These are phyloP conservation scores for Chrysopilus asiliformis DNA, from an alignment of 2,888 invertebrate species.

Conservation along the genomic window DNA sequence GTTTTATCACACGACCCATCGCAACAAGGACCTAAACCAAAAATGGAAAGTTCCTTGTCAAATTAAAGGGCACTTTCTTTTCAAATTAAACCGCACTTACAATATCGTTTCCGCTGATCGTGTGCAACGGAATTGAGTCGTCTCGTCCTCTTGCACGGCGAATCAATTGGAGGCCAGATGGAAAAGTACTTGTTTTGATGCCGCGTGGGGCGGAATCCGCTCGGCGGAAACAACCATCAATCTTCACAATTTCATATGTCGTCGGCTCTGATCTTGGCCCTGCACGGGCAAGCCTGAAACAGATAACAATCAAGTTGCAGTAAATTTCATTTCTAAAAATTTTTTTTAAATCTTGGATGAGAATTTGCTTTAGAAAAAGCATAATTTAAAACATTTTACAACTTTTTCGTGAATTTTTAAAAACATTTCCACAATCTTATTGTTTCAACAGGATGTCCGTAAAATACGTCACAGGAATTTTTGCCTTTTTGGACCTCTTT, in stretches of 20 bases:
- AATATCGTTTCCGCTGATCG: constrained; percentile 47
- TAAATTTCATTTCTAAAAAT: not conserved
- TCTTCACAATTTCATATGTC: constrained; percentile 53
- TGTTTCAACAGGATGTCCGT: too few species aligned
- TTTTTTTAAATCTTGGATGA: not conserved
- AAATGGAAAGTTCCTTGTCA: constrained; percentile 2
- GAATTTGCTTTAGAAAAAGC: too few species aligned
- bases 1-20: constrained; percentile 57
- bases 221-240: constrained; percentile 50
- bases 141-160: constrained; percentile 41
- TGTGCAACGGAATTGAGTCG: constrained; percentile 39
- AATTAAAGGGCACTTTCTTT: not conserved
- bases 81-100: constrained; percentile 25
- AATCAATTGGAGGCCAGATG: constrained; percentile 33
- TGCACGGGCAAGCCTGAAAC: constrained; percentile 43
- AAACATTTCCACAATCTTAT: too few species aligned
- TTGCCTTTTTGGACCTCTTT: too few species aligned
- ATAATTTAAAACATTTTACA: too few species aligned
- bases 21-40: constrained; percentile 47
- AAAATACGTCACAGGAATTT: too few species aligned
- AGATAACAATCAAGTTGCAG: constrained; percentile 1
- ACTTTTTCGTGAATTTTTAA: too few species aligned
- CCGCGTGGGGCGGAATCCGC: constrained; percentile 44
- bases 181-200: constrained; percentile 34
- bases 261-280: constrained; percentile 59